Conservation (phyloP, 2,888 invertebrate genomes). For the Megastigmus dorsalis region DNA sequence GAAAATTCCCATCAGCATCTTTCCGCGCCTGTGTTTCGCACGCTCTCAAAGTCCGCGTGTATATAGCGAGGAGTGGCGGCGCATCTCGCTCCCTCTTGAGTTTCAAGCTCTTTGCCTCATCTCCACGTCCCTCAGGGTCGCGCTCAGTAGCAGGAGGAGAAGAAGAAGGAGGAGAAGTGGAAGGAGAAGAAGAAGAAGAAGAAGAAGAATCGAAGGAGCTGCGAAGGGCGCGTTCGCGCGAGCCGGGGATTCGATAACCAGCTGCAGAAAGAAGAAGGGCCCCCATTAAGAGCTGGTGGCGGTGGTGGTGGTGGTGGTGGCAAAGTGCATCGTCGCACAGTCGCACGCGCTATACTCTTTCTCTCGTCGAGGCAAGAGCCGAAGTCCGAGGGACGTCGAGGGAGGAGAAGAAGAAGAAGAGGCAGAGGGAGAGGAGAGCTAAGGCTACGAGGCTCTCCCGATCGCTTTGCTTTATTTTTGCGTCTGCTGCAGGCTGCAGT, state of each 20-base stretch:
- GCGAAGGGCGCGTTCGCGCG: slow-evolving; percentile 20
- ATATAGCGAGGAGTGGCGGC: too few species aligned
- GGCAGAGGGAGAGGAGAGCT: background rate
- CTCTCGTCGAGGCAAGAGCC: background rate
- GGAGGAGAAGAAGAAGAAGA: background rate
- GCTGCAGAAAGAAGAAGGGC: slow-evolving; percentile 35
- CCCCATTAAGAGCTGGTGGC: slow-evolving; percentile 9
- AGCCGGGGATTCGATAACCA: slow-evolving; percentile 41
- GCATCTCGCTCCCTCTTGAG: slow-evolving; percentile 23
- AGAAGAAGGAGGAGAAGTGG: background rate
- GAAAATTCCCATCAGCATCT: background rate
- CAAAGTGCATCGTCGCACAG: slow-evolving; percentile 10
- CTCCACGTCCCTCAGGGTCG: slow-evolving; percentile 22
- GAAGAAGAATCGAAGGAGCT: slow-evolving; percentile 17
- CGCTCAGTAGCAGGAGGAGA: slow-evolving; percentile 3
- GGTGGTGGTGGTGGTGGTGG: background rate
- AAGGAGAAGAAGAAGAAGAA: background rate
- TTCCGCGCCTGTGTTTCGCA: too few species aligned
- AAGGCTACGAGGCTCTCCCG: background rate
- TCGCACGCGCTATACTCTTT: slow-evolving; percentile 29
- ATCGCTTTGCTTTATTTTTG: slow-evolving; percentile 61
- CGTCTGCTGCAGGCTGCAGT: slow-evolving; percentile 59
- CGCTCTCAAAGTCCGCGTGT: too few species aligned
- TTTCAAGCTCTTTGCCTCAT: slow-evolving; percentile 36
- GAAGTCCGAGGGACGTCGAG: background rate